Base-by-base conservation (phyloP, 2,888 invertebrate genomes). In the Drosophila kuntzei region DNA sequence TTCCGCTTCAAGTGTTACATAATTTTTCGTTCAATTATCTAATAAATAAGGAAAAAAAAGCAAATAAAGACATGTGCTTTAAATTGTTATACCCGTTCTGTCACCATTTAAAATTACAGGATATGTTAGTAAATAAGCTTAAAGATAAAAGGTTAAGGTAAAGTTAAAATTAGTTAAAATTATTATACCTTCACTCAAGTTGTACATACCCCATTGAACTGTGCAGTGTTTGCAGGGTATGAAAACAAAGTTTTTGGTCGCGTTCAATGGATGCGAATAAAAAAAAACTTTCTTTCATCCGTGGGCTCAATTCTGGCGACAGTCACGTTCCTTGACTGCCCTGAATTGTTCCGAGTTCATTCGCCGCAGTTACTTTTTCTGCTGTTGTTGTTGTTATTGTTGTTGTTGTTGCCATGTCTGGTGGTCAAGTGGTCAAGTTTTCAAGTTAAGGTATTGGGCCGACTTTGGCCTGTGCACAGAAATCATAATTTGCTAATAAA, bases 401-500 rank as follows among this genome's bases (percentile, higher is more conserved):
- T 44, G 47, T 16, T 51, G 54, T 12, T 32, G 49, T 36, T 55
- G 55, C 46, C 62, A 36, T 44, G 34, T 20, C 69, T 61, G 60
- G 51, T 58, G 71, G 58, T 20, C 64, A 65, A 65, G 65, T 66
- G 55, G 65, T 65, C 78, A 70, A 78, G 73, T 73, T 70, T 61
- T 49, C 50, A 76, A 57, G 76, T 64, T 58, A 71, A 61, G 71
- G 60, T 61, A 66, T 57, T 66, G 66, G 60, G 68, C 49, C 39
- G 20, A n/a, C 43, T 34, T 16, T 44, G 44, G 57, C 34, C 67
- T 71, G 83, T 77, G 77, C 82, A 58, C 79, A 68, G 87, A 80
- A 82, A 82, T 84, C 83, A 83, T 83, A 83, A 83, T 87, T 83
- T 79, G 81, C 84, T 81, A 83, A 83, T 87, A 84, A 87, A 83